A percentile compares a stretch with the other conserved stretches of the same genome.
These are phyloP conservation scores for Desmodus rotundus DNA, from an alignment of 2,113 vertebrate species.

Conservation along the genomic window DNA sequence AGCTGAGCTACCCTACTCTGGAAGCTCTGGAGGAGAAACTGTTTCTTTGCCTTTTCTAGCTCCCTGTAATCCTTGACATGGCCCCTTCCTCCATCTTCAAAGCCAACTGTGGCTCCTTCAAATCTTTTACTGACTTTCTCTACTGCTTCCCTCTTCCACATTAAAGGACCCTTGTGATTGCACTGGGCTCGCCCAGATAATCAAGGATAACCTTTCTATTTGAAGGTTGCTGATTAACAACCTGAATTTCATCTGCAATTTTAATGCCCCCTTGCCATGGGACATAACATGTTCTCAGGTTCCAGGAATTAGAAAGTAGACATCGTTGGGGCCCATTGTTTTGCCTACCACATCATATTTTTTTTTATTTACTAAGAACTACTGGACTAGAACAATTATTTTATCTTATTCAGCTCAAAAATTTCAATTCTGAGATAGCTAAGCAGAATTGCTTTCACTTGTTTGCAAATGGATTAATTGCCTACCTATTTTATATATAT, in stretches of 20 bases:
- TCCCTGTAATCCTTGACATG: background rate
- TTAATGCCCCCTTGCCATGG: background rate
- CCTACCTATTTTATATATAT: background rate
- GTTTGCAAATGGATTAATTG: background rate
- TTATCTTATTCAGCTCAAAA: background rate
- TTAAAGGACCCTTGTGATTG: background rate
- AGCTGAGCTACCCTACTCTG: background rate
- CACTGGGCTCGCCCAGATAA: background rate
- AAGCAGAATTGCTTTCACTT: background rate
- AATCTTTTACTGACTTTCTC: background rate
- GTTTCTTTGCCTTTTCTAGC: background rate
- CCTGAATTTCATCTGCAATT: background rate
- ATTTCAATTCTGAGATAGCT: background rate
- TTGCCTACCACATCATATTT: background rate
- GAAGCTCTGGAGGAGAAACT: background rate
- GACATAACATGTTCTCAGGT: background rate
- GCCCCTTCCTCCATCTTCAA: background rate
- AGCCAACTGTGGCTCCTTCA: background rate
- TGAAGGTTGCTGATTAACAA: background rate
- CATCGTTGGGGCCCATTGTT: background rate
- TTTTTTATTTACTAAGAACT: background rate
- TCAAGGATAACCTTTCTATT: background rate
- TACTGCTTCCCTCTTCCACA: background rate
- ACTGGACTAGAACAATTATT: background rate
- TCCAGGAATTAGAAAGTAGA: background rate